phyloP scores from a whole-genome alignment of 2,888 invertebrate genomes.

The Ennomos fuscantarius region DNA sequence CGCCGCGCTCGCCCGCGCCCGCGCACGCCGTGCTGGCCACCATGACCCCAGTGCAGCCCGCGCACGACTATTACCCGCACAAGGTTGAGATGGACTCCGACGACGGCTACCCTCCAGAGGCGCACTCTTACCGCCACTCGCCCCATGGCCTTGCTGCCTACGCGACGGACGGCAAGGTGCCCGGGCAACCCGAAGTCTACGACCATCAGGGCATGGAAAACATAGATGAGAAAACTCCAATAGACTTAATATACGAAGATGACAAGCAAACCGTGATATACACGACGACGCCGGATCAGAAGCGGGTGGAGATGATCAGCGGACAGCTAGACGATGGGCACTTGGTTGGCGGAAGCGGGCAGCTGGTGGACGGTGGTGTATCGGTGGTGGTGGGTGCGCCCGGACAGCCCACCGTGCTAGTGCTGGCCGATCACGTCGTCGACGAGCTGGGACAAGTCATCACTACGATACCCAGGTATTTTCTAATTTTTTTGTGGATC shows the following conservation, averaged over 20 bases:
- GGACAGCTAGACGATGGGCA: slow-evolving; percentile 85
- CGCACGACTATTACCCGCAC: slow-evolving; percentile 87
- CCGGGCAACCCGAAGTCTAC: slow-evolving; percentile 81
- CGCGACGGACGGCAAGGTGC: slow-evolving; percentile 85
- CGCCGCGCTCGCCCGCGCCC: slow-evolving; percentile 87
- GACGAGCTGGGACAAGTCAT: slow-evolving; percentile 88
- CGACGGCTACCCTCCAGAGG: slow-evolving; percentile 86
- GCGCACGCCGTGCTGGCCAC: slow-evolving; percentile 92
- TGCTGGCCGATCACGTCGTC: slow-evolving; percentile 89
- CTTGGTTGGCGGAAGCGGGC: slow-evolving; percentile 78
- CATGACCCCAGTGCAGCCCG: slow-evolving; percentile 94
- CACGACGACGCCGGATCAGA: slow-evolving; percentile 91
- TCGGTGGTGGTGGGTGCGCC: slow-evolving; percentile 81
- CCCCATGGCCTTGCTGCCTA: slow-evolving; percentile 81
- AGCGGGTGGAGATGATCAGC: slow-evolving; percentile 91
- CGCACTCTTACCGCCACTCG: slow-evolving; percentile 85
- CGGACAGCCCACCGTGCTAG: slow-evolving; percentile 87
- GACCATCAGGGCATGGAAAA: slow-evolving; percentile 81
- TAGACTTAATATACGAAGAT: slow-evolving; percentile 93
- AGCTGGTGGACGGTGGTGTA: slow-evolving; percentile 81
- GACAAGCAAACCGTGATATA: slow-evolving; percentile 94
- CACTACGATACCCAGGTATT: slow-evolving; percentile 87
- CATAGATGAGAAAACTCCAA: slow-evolving; percentile 89
- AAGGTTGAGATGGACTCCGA: slow-evolving; percentile 87
- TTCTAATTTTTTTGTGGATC: no score